Evolutionary conservation across 2,797 vertebrate species (phyloP), one percentile per base, ranked within the genome.

Genomic region (Falco cherrug): DNA sequence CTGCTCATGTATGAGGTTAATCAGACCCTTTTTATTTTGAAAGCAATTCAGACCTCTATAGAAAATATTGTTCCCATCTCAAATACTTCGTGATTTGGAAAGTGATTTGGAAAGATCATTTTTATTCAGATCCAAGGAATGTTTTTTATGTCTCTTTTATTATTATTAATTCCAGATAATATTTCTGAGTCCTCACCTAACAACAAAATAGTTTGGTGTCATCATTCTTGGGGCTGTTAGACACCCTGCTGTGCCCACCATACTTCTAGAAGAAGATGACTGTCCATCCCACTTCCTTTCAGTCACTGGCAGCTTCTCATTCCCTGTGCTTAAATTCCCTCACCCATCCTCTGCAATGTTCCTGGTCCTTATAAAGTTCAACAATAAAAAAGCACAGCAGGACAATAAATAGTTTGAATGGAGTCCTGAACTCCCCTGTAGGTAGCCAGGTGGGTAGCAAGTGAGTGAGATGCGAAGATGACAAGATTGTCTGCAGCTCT

Each of bases 381-480:
- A 18, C 56, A 74, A 85, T 43, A 39, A 88, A 63, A 75, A 86
- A 83, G 53, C 77, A 53, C 91, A 86, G 87, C 79, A 90, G 67
- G 86, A n/a, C 57, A 91, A 76, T 56, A 56, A 69, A 33, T 7
- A 45, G 65, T 54, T 26, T 90, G 91, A 84, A 74, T 28, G 54
- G 71, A 89, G 81, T 69, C 76, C 94, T 93, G 89, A 94, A 91
- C 87, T 94, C n/a, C 78, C 41, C 83, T 28, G 57, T 28, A 21
- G 84, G 92, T 5, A 61, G 63, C 74, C 48, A 61, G 51, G 83
- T 76, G 71, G 64, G 71, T 25, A 90, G 82, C 65, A 56, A 70
- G n/a, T 11, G 4, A 7, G 45, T 3, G 35, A 92, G 85, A 86
- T 48, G 45, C 51, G 33, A 69, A 84, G 77, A 83, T 77, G 90